Evolutionary conservation across 2,888 invertebrate species (phyloP).

Genomic region (Cartodere bifasciata): DNA sequence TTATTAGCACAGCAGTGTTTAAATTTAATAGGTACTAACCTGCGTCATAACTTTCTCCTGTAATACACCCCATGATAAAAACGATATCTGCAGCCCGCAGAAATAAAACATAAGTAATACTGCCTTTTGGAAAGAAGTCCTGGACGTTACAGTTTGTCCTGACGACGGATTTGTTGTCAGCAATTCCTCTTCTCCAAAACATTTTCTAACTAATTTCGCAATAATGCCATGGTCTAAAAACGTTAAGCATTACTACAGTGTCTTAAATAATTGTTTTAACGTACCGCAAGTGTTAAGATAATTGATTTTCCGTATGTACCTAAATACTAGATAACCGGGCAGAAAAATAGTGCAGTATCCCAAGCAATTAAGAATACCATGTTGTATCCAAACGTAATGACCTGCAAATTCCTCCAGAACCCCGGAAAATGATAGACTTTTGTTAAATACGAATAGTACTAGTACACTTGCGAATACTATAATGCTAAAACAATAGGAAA

Average conservation of each 20-base stretch:
- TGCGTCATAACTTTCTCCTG: slow-evolving; percentile 98
- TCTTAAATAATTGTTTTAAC: slow-evolving; percentile 16
- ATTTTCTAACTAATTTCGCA: slow-evolving; percentile 37
- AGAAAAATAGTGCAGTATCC: slow-evolving; percentile 83
- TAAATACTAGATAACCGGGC: slow-evolving; percentile 72
- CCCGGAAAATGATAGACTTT: slow-evolving; percentile 23
- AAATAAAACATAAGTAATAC: slow-evolving; percentile 64
- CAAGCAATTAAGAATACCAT: slow-evolving; percentile 64
- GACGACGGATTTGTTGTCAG: slow-evolving; percentile 24
- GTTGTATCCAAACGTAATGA: slow-evolving; percentile 61
- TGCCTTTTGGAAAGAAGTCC: slow-evolving; percentile 45
- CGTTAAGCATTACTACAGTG: neutral
- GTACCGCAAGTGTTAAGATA: slow-evolving; percentile 70
- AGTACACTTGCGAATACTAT: slow-evolving; percentile 2
- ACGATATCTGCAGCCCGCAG: slow-evolving; percentile 77
- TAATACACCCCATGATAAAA: slow-evolving; percentile 89
- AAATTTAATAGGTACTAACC: slow-evolving; percentile 30
- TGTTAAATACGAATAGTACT: slow-evolving; percentile 25
- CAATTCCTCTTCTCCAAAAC: slow-evolving; percentile 39
- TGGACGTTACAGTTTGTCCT: slow-evolving; percentile 25
- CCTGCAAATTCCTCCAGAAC: slow-evolving; percentile 36
- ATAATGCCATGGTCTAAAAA: slow-evolving; percentile 34
- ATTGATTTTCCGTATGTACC: slow-evolving; percentile 64
- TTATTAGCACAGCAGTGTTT: neutral
- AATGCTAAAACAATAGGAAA: too few species aligned